These are phyloP conservation scores for Astur gentilis DNA, from an alignment of 2,113 vertebrate species.

Conservation along the genomic window DNA sequence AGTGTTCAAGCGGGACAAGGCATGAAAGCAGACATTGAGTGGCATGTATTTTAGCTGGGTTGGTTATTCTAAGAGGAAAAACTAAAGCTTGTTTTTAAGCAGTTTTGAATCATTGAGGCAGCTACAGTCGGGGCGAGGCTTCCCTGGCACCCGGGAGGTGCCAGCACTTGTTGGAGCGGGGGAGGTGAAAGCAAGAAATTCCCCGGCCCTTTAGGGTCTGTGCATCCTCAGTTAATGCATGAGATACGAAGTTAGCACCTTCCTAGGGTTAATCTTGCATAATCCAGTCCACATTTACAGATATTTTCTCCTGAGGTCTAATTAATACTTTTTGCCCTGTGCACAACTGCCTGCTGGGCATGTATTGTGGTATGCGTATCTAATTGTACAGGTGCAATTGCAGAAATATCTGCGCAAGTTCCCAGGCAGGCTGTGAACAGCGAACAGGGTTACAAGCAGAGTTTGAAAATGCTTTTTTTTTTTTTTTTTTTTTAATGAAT, in stretches of 20 bases:
- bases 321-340: not conserved
- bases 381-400: not conserved
- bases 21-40: rapidly evolving
- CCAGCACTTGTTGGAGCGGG: not conserved
- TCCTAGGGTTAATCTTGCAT: not conserved
- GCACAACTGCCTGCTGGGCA: not conserved
- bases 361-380: not conserved
- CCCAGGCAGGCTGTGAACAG: not conserved
- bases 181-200: not conserved
- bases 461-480: not conserved
- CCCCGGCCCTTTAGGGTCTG: rapidly evolving
- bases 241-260: not conserved
- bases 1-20: rapidly evolving
- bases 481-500: not conserved
- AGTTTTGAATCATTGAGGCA: not conserved
- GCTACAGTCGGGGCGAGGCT: not conserved
- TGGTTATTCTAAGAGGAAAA: not conserved
- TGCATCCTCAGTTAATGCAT: not conserved
- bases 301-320: not conserved
- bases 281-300: not conserved
- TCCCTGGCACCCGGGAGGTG: not conserved
- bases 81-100: not conserved
- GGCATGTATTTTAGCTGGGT: rapidly evolving
- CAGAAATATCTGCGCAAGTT: rapidly evolving
- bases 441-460: not conserved